Evolutionary conservation across 2,797 vertebrate species (phyloP).

Genomic region (Hephaestus fuliginosus): DNA sequence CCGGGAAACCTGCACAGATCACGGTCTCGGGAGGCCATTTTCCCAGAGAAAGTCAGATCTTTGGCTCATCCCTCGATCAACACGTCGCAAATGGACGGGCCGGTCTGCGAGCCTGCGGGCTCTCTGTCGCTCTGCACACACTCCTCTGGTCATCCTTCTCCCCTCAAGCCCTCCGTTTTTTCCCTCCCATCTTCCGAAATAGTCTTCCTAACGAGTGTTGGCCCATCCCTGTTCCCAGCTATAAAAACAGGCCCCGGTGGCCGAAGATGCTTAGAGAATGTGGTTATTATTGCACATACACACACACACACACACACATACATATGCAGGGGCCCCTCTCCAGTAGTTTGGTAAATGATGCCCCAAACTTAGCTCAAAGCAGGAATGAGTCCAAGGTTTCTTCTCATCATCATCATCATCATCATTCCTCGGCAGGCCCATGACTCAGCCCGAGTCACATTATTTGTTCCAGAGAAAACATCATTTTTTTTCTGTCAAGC

Average conservation of each 20-base stretch:
- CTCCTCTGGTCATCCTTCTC: slow-evolving; percentile 73
- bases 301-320: slow-evolving; percentile 70
- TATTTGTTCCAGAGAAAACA: slow-evolving; percentile 90
- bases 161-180: slow-evolving; percentile 56
- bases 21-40: slow-evolving; percentile 57
- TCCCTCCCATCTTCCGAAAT: slow-evolving; percentile 81
- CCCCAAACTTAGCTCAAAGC: slow-evolving; percentile 85
- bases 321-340: slow-evolving; percentile 78
- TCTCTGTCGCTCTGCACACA: slow-evolving; percentile 60
- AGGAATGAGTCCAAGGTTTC: slow-evolving; percentile 85
- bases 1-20: slow-evolving; percentile 46
- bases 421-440: slow-evolving; percentile 85
- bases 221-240: slow-evolving; percentile 87
- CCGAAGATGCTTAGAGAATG: slow-evolving; percentile 89
- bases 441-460: slow-evolving; percentile 88
- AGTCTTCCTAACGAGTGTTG: slow-evolving; percentile 81
- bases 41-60: slow-evolving; percentile 52
- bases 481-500: slow-evolving; percentile 71
- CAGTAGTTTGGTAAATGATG: slow-evolving; percentile 89
- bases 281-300: slow-evolving; percentile 86
- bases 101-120: slow-evolving; percentile 46
- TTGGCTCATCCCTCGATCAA: slow-evolving; percentile 64
- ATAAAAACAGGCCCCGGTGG: slow-evolving; percentile 87
- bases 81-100: slow-evolving; percentile 38
- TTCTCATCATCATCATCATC: slow-evolving; percentile 86